A percentile compares a stretch with the other conserved stretches of the same genome.
phyloP scores from a whole-genome alignment of 2,797 vertebrate species.

The Monodelphis domestica region DNA sequence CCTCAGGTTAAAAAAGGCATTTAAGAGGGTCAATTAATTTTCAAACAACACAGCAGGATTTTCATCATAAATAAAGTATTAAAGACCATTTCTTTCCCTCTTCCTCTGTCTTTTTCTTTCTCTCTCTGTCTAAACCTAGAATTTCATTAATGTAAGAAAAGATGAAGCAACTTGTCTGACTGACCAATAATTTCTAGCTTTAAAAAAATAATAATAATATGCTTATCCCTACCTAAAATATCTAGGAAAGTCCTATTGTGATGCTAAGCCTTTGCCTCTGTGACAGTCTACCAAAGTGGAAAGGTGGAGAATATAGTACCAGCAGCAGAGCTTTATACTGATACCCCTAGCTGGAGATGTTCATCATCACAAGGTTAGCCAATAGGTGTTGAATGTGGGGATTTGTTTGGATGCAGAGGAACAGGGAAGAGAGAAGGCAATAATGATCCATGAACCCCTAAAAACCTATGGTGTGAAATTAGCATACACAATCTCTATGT shows the following conservation, averaged over 20 bases:
- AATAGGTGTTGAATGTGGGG: background rate
- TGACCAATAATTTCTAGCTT: background rate
- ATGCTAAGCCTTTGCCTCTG: background rate
- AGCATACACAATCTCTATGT: background rate
- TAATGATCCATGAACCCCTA: background rate
- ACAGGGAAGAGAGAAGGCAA: background rate
- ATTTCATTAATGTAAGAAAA: background rate
- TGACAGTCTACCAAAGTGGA: background rate
- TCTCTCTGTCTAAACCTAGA: background rate
- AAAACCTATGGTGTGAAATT: background rate
- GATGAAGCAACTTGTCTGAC: background rate
- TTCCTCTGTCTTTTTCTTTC: too few species aligned
- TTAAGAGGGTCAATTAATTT: background rate
- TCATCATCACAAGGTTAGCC: background rate
- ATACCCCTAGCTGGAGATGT: background rate
- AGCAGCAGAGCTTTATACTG: background rate
- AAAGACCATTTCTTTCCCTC: background rate
- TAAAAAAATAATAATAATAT: background rate
- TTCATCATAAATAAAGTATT: background rate
- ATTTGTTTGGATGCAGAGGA: too few species aligned
- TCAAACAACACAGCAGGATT: background rate
- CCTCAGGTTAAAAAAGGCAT: slow-evolving; percentile 7
- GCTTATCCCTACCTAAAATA: background rate
- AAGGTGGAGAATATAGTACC: background rate
- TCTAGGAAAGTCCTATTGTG: background rate